phyloP scores from a whole-genome alignment of 2,113 vertebrate species.

The Tychaedon coryphoeus region DNA sequence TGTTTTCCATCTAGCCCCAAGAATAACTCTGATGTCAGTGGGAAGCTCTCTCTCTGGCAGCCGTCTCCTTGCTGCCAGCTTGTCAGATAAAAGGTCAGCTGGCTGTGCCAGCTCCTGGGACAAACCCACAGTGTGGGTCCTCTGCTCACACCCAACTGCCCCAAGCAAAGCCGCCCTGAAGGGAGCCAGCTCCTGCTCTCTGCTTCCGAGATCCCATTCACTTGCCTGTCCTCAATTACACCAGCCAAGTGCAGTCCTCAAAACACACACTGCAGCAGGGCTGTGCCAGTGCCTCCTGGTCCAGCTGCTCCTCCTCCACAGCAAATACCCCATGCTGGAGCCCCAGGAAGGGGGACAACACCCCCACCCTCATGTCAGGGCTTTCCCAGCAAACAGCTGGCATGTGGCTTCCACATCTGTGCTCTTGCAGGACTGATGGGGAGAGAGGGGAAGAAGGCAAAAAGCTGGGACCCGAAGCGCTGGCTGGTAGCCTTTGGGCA shows the following conservation, averaged over 20 bases:
- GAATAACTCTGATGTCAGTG: conserved; percentile 60
- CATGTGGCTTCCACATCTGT: neutral
- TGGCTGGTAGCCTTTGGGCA: neutral
- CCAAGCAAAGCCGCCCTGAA: neutral
- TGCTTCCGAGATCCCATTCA: neutral
- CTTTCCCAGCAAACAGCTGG: neutral
- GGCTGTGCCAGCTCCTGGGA: neutral
- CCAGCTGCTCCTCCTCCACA: neutral
- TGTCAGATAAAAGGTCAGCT: conserved; percentile 48
- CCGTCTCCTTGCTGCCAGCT: neutral
- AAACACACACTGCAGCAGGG: neutral
- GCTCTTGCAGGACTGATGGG: neutral
- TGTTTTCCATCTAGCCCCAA: conserved; percentile 53
- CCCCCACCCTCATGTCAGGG: neutral
- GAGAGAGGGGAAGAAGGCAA: neutral
- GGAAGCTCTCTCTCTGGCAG: conserved; percentile 49
- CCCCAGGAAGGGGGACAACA: neutral
- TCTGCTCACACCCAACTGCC: neutral
- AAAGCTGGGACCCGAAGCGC: neutral
- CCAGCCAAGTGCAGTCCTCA: neutral
- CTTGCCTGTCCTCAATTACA: neutral
- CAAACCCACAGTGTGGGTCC: rapidly evolving
- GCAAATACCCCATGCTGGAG: neutral
- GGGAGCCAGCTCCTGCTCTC: neutral
- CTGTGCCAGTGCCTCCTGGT: rapidly evolving